Evolutionary conservation across 2,888 invertebrate genomes (phyloP).

Genomic region (Julus scandinavius): DNA sequence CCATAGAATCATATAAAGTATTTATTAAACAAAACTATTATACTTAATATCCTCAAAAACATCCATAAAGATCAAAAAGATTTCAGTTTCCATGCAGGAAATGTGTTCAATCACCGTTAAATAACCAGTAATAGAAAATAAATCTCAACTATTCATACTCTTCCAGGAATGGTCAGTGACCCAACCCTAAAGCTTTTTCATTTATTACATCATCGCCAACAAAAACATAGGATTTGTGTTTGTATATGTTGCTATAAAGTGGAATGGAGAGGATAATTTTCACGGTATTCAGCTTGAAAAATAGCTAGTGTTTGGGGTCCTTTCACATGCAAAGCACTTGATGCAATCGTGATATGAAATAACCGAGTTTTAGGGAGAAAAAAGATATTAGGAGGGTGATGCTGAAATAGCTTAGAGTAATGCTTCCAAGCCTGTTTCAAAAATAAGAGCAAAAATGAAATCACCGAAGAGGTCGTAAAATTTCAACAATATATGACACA

Average conservation of each 20-base stretch:
- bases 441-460: constrained; percentile 42
- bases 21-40: no score
- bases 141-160: neutral
- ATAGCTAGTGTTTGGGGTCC: neutral
- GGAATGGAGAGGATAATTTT: neutral
- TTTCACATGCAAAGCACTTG: neutral
- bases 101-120: neutral
- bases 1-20: no score
- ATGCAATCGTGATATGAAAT: neutral
- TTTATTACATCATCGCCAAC: neutral
- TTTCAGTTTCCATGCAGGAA: neutral
- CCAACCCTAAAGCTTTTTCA: neutral
- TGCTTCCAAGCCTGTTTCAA: neutral
- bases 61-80: neutral
- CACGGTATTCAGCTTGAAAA: neutral
- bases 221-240: neutral
- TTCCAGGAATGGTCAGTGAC: neutral
- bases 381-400: neutral
- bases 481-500: constrained; percentile 34
- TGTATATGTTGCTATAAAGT: neutral
- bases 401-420: constrained; percentile 3
- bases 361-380: neutral
- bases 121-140: neutral
- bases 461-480: constrained; percentile 26
- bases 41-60: neutral